Evolutionary conservation across 2,113 vertebrate species (phyloP).

Genomic region (Puma concolor): DNA sequence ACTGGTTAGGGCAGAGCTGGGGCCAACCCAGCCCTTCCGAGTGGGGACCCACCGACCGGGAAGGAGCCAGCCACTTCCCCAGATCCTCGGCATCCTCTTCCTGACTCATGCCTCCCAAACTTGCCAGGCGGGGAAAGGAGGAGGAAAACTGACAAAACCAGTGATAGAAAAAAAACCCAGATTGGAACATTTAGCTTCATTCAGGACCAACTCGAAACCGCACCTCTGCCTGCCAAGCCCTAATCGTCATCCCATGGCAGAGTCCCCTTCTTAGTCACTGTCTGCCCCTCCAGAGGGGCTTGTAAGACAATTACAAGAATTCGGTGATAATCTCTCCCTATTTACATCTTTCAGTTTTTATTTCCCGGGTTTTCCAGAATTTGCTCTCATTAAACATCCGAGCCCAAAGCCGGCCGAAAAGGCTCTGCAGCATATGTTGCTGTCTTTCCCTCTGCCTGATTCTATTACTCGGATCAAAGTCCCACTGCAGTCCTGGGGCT

Average conservation of each 20-base stretch:
- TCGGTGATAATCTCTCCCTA: conserved; percentile 80
- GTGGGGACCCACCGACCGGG: accelerated
- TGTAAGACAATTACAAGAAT: conserved; percentile 83
- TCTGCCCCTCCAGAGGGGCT: conserved; percentile 83
- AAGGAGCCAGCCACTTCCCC: not conserved
- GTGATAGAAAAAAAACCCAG: conserved; percentile 46
- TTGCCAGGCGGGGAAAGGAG: not conserved
- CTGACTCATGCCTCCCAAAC: conserved; percentile 76
- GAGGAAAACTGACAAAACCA: conserved; percentile 75
- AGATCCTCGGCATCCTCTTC: not conserved
- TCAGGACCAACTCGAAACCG: conserved; percentile 82
- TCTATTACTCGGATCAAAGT: conserved; percentile 76
- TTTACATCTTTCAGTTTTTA: conserved; percentile 81
- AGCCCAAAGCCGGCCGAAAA: not conserved
- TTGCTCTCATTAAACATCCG: conserved; percentile 62
- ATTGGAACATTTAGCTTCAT: conserved; percentile 81
- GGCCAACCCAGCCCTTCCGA: not conserved
- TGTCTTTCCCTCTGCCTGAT: conserved; percentile 70
- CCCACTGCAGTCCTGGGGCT: conserved; percentile 48
- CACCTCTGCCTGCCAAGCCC: conserved; percentile 82
- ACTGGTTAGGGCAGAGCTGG: not conserved
- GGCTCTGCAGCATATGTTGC: conserved; percentile 3
- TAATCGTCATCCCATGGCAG: conserved; percentile 77
- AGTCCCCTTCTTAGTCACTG: conserved; percentile 79
- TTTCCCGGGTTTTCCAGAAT: conserved; percentile 76